Percentiles rank a stretch among this genome's conserved stretches.
Conservation (phyloP, 2,113 vertebrate genomes). For the Nymphicus hollandicus region DNA sequence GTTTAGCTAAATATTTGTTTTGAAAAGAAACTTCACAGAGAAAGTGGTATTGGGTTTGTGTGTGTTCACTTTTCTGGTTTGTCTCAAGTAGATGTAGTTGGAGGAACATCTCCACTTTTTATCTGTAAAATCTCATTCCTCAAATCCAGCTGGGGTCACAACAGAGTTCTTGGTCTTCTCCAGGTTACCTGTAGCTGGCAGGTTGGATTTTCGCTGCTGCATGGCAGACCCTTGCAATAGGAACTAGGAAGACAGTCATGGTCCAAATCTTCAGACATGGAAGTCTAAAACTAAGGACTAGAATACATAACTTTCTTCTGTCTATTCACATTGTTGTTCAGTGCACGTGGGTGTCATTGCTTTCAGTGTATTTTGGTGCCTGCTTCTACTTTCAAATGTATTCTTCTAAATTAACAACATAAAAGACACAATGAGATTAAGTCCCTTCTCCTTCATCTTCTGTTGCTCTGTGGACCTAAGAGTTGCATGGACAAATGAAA, state of each 20-base stretch:
- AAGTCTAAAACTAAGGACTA: not conserved
- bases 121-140: not conserved
- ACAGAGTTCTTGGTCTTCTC: not conserved
- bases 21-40: not conserved
- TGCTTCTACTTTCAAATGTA: not conserved
- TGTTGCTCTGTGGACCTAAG: not conserved
- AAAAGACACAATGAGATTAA: not conserved
- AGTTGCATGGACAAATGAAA: not conserved
- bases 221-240: not conserved
- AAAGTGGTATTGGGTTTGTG: rapidly evolving
- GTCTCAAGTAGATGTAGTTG: rapidly evolving
- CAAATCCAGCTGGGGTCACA: not conserved
- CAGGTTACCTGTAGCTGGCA: not conserved
- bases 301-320: not conserved
- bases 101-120: not conserved
- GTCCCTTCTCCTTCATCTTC: not conserved
- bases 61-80: not conserved
- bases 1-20: not conserved
- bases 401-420: not conserved
- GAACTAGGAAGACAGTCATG: not conserved
- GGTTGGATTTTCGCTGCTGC: not conserved
- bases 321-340: not conserved
- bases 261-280: not conserved
- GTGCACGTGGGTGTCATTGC: not conserved
- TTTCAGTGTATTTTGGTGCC: not conserved